Evolutionary conservation across 2,797 vertebrate species (phyloP).

Genomic region (Lepus townsendii): DNA sequence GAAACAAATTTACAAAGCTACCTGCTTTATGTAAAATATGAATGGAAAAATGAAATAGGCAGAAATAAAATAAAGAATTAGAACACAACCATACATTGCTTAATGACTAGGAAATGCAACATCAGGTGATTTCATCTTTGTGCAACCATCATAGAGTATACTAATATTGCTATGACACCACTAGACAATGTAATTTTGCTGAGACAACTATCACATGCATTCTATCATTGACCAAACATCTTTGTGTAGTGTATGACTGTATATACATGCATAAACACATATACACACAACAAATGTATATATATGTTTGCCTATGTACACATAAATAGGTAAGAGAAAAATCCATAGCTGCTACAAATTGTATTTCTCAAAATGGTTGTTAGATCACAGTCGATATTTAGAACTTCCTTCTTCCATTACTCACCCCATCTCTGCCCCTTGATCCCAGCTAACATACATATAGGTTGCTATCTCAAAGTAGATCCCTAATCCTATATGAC

Average conservation of each 20-base stretch:
- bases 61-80: not conserved
- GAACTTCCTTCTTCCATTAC: not conserved
- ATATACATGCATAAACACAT: not conserved
- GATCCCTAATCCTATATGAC: not conserved
- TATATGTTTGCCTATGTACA: not conserved
- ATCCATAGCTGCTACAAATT: not conserved
- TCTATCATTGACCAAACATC: no score
- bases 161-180: no score
- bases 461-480: not conserved
- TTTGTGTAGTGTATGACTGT: no score
- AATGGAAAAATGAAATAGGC: not conserved
- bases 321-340: not conserved
- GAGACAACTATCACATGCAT: no score
- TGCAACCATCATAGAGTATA: no score
- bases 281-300: not conserved
- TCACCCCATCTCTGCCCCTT: not conserved
- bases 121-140: no score
- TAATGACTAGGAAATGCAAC: no score
- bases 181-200: no score
- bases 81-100: not conserved
- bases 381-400: not conserved
- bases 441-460: not conserved
- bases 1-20: not conserved
- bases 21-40: not conserved
- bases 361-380: not conserved